Evolutionary conservation across 2,113 vertebrate genomes (phyloP).

Genomic region (Pelecanus crispus): DNA sequence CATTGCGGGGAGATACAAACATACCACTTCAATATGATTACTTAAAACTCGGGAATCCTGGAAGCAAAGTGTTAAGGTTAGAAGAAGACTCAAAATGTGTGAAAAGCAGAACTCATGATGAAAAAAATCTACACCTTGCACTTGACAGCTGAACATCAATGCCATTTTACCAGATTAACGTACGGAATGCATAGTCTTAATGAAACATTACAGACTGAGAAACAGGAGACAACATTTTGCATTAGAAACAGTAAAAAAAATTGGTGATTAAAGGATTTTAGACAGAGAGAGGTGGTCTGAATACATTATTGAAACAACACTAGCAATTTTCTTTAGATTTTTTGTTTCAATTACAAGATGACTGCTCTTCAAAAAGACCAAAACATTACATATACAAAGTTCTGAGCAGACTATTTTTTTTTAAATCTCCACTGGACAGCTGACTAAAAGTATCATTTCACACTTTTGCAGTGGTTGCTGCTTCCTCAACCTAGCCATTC

Average conservation of each 20-base stretch:
- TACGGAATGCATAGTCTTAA: neutral
- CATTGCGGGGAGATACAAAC: neutral
- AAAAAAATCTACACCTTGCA: neutral
- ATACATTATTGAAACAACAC: neutral
- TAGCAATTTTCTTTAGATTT: neutral
- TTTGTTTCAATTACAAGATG: neutral
- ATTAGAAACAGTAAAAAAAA: neutral
- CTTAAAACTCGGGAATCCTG: neutral
- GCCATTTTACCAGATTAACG: neutral
- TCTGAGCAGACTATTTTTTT: neutral
- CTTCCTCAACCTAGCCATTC: neutral
- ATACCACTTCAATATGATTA: neutral
- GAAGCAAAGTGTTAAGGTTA: neutral
- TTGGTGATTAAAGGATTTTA: neutral
- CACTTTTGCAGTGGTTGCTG: neutral
- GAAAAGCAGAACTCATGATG: neutral
- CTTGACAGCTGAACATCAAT: neutral
- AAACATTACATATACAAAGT: neutral
- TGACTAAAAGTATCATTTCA: neutral
- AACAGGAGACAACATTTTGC: neutral
- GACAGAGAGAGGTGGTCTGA: neutral
- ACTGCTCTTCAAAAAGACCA: neutral
- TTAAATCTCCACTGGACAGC: neutral
- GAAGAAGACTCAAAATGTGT: neutral
- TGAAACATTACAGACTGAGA: neutral